phyloP scores from a whole-genome alignment of 2,113 vertebrate species.

The Catharus bicknelli region DNA sequence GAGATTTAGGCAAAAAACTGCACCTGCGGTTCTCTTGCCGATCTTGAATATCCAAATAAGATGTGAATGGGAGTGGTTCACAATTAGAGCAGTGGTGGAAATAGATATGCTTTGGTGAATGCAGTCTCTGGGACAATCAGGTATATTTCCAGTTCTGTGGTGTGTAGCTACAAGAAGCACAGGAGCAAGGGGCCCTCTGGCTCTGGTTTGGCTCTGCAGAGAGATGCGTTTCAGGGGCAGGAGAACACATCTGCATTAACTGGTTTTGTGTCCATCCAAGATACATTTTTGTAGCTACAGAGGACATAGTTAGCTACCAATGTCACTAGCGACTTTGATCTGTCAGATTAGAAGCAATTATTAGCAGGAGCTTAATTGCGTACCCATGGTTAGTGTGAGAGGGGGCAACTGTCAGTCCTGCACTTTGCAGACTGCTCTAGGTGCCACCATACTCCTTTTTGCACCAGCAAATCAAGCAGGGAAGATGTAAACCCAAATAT shows the following conservation, averaged over 20 bases:
- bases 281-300: not conserved
- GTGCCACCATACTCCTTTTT: not conserved
- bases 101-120: not conserved
- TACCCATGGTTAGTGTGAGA: not conserved
- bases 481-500: not conserved
- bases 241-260: not conserved
- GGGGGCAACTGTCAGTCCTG: not conserved
- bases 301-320: not conserved
- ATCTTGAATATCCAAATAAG: not conserved
- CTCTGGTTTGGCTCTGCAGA: not conserved
- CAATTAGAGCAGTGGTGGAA: not conserved
- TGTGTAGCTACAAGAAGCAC: not conserved
- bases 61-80: not conserved
- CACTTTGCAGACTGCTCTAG: not conserved
- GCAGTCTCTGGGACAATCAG: not conserved
- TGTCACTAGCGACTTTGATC: not conserved
- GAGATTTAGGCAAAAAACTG: not conserved
- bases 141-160: not conserved
- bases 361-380: not conserved
- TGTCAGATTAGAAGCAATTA: not conserved
- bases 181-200: accelerated
- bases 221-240: not conserved
- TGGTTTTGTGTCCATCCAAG: not conserved
- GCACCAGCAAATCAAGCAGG: not conserved
- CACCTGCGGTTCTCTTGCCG: not conserved